phyloP scores from a whole-genome alignment of 1,140 invertebrate species.

The Lithobius niger region DNA sequence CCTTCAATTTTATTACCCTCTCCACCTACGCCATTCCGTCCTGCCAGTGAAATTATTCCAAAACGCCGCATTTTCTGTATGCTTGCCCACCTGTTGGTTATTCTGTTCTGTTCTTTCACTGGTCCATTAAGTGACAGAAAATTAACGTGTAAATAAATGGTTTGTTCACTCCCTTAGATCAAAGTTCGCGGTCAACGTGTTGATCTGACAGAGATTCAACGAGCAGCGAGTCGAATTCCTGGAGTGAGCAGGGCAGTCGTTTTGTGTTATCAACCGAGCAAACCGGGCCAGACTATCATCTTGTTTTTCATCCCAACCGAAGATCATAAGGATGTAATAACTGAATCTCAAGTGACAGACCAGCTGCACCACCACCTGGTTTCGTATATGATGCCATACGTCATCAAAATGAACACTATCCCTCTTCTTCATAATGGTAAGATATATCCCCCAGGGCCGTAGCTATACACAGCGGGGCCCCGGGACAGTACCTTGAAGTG shows the following conservation, averaged over 20 bases:
- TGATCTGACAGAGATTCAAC: slow-evolving; percentile 67
- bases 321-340: background rate
- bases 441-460: no score
- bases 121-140: no score
- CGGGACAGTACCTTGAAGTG: no score
- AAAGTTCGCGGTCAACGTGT: slow-evolving; percentile 74
- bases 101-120: no score
- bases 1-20: no score
- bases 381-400: slow-evolving; percentile 55
- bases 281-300: slow-evolving; percentile 42
- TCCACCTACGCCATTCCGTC: no score
- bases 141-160: no score
- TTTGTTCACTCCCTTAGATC: slow-evolving; percentile 25
- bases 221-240: slow-evolving; percentile 40
- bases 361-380: slow-evolving; percentile 9
- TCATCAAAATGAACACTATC: slow-evolving; percentile 53
- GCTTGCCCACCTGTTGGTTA: no score
- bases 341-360: slow-evolving; percentile 5
- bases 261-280: slow-evolving; percentile 59
- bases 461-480: no score
- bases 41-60: no score
- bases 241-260: slow-evolving; percentile 51
- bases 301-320: slow-evolving; percentile 4
- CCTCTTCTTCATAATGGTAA: slow-evolving; percentile 62
- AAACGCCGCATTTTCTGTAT: no score